Evolutionary conservation across 2,797 vertebrate species (phyloP).

Genomic region (Picus viridis): DNA sequence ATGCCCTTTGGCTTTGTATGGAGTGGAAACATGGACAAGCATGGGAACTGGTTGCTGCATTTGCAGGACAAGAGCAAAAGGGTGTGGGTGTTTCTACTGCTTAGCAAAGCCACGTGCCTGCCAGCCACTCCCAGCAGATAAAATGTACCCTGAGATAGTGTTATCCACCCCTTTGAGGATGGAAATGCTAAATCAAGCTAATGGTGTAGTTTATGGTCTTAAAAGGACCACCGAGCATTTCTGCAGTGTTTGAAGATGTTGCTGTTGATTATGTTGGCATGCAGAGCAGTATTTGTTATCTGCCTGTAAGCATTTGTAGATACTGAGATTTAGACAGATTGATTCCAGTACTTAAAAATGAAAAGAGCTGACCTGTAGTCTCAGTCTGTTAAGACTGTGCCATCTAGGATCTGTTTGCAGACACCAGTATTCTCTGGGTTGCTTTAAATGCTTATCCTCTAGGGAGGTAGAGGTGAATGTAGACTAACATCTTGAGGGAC

Average conservation of each 20-base stretch:
- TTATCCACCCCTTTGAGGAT: conserved; percentile 32
- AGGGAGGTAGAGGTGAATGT: neutral
- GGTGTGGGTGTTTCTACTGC: neutral
- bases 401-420: neutral
- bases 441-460: neutral
- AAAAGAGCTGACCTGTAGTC: neutral
- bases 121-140: neutral
- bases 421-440: neutral
- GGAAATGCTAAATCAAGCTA: conserved; percentile 6
- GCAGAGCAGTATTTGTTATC: conserved; percentile 18
- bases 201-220: conserved; percentile 24
- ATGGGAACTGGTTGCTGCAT: neutral
- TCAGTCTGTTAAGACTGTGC: neutral
- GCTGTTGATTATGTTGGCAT: conserved; percentile 22
- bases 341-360: neutral
- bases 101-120: neutral
- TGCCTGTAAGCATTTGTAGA: neutral
- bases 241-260: neutral
- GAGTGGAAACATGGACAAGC: neutral
- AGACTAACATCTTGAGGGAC: neutral
- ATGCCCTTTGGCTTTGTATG: accelerated
- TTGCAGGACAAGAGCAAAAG: neutral
- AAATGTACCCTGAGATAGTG: conserved; percentile 7
- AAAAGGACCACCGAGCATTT: conserved; percentile 26
- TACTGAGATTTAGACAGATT: neutral